Base-by-base conservation (phyloP, 1,140 invertebrate species). In the Papilio glaucus region DNA sequence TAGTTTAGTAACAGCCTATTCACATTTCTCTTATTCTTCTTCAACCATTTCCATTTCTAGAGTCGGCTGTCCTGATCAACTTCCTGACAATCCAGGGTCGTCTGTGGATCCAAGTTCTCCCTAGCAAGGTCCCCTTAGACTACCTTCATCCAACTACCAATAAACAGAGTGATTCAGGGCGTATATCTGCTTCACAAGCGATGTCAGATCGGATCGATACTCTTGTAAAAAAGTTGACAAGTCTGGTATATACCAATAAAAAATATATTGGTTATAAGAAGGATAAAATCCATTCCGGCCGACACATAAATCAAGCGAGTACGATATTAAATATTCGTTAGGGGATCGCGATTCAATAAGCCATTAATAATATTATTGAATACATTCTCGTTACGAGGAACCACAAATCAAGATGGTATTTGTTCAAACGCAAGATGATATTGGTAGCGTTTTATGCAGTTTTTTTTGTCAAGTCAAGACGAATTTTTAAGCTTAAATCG, bases 351-450 rank as follows among this genome's bases (percentile, higher is more conserved):
- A 38, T 65, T 65, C 62, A 65, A 65, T 65, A 65, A 65, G 37
- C 33, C 62, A 41, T 65, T 65, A 65, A 65, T 65, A 65, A 65
- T 65, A 62, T 61, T 61, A 61, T 62, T 62, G 60, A 33, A 65
- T 38, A 65, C 62, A 65, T 65, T 65, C 33, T 12, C 33, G 33
- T 65, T 41, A 39, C 61, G 29, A 38, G n/a, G 15, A 39, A 65
- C 33, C 62, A 38, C 62, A 65, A 65, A 65, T 65, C 24, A 61
- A 37, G 49, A 26, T 57, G 21, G 10, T 57, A 53, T 53, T 53
- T 57, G 49, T 26, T 26, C 49, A 57, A 57, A 57, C 49, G 10
- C 9, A 18, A 21, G 21, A 57, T 33, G 29, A 33, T 57, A 57
- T 57, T 57, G 21, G 10, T 24, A 24, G 0, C 49, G 10, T 8